Base-by-base conservation (phyloP, 2,888 invertebrate species). In the Lymantria monacha region DNA sequence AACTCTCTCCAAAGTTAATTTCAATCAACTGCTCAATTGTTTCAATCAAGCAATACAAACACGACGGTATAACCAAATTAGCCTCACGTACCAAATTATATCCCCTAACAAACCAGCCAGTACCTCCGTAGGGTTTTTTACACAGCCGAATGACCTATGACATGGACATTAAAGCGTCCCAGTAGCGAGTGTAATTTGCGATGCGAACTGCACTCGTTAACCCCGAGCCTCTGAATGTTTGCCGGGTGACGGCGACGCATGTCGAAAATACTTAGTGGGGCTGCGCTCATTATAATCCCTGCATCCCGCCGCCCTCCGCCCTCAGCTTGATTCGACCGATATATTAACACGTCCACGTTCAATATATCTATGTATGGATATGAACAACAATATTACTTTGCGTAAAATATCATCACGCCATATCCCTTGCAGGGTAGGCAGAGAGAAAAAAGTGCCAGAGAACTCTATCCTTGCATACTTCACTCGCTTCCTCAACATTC, bases 231-330 rank as follows among this genome's bases (percentile, higher is more conserved):
- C 63, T 75, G 79, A 86, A 86, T 87, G 87, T 88, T 89, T 87
- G 89, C 74, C 84, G 90, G 87, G 89, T 82, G 90, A 85, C 85
- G 86, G 84, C 86, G 80, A 88, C 88, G 90, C 90, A 91, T 91
- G 91, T 89, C 89, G 85, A 89, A 88, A 89, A 91, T 91, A 85
- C 90, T 91, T 90, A 87, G 87, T 87, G 88, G 88, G 89, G 87
- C 81, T 77, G 82, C 78, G 79, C 83, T 90, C 90, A 91, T 91
- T 90, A 91, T 88, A 88, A 88, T 87, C 87, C 87, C 81, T 74
- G 79, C 85, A 79, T 72, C 79, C 76, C 82, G 54, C 66, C 68
- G 66, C 66, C 66, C 71, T 69, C 69, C 63, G 72, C 81, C 81
- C 76, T 70, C 70, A 63, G 69, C 74, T 64, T 72, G 75, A 78